Evolutionary conservation across 2,113 vertebrate species (phyloP).

Genomic region (Nyctereutes procyonoides): DNA sequence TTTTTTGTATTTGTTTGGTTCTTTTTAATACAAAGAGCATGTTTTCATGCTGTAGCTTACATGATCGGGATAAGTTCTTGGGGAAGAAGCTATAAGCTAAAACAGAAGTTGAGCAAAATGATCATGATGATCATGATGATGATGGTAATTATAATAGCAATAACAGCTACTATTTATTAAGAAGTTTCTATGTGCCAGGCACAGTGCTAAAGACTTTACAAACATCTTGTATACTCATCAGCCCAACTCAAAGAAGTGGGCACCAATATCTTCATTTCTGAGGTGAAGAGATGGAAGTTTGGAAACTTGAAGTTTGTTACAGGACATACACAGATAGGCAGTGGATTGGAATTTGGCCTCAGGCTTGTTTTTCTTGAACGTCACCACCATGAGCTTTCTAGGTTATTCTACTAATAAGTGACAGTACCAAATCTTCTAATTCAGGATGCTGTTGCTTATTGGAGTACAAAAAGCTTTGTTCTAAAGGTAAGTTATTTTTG

Average conservation of each 20-base stretch:
- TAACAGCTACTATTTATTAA: neutral
- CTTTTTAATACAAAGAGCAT: neutral
- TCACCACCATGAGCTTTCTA: neutral
- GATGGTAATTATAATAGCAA: neutral
- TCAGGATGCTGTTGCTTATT: neutral
- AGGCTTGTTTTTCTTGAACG: neutral
- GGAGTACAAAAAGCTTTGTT: neutral
- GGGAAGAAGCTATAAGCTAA: neutral
- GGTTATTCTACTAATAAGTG: neutral
- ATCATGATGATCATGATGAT: neutral
- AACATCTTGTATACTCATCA: neutral
- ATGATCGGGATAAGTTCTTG: neutral
- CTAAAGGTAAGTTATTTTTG: conserved; percentile 37
- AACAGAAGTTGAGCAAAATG: neutral
- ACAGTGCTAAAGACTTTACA: neutral
- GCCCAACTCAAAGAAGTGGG: neutral
- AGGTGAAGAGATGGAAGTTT: neutral
- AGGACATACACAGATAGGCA: neutral
- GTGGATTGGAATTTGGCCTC: neutral
- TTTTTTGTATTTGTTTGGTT: neutral
- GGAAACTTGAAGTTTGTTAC: neutral
- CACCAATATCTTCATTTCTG: neutral
- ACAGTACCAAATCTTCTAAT: neutral
- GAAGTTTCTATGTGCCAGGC: neutral
- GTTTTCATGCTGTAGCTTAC: neutral